Evolutionary conservation across 2,113 vertebrate genomes (phyloP).

Genomic region (Engraulis encrasicolus): DNA sequence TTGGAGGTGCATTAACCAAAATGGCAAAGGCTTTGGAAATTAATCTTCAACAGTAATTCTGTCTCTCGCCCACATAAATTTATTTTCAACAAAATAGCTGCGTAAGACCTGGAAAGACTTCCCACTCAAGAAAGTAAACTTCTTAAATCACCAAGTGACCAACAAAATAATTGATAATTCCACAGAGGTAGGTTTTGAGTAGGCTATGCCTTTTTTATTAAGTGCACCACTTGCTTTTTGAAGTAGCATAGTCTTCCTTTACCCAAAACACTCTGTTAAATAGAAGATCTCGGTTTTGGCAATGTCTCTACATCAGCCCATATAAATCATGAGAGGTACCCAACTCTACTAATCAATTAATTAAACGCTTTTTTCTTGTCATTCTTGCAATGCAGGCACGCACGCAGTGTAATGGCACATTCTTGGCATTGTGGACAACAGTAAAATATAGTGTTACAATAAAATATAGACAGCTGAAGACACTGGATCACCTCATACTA

Average conservation of each 20-base stretch:
- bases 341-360: slow-evolving; percentile 78
- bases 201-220: slow-evolving; percentile 55
- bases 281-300: slow-evolving; percentile 49
- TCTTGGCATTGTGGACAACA: slow-evolving; percentile 63
- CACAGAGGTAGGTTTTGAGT: slow-evolving; percentile 49
- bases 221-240: slow-evolving; percentile 42
- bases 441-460: slow-evolving; percentile 23
- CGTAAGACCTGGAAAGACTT: not conserved
- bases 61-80: not conserved
- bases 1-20: not conserved
- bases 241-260: slow-evolving; percentile 40
- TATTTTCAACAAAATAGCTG: not conserved
- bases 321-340: slow-evolving; percentile 80
- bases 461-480: too few species aligned
- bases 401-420: slow-evolving; percentile 63
- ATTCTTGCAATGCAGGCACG: slow-evolving; percentile 71
- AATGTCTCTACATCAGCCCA: slow-evolving; percentile 67
- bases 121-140: not conserved
- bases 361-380: slow-evolving; percentile 70
- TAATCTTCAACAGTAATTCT: not conserved
- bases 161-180: slow-evolving; percentile 29
- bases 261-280: slow-evolving; percentile 53
- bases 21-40: not conserved
- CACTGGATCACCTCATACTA: too few species aligned
- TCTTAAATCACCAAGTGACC: not conserved